Evolutionary conservation across 2,113 vertebrate species (phyloP).

Genomic region (Hippolais icterina): DNA sequence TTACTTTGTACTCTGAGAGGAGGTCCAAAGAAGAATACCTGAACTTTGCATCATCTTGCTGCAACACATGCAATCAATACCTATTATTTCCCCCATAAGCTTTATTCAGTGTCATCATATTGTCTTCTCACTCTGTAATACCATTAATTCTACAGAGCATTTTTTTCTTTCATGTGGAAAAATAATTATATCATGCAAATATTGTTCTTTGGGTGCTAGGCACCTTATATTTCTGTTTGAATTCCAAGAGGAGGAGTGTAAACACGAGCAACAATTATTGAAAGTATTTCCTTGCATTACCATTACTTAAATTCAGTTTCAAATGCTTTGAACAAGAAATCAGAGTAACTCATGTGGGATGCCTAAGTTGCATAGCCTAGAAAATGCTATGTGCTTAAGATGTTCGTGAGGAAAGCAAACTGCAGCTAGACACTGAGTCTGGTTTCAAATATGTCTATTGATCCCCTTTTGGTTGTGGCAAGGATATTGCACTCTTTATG

Average conservation of each 20-base stretch:
- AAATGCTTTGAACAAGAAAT: constrained; percentile 59
- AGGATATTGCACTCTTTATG: constrained; percentile 21
- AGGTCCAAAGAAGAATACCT: background rate
- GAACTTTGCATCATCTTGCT: background rate
- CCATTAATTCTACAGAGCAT: background rate
- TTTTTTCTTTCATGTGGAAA: background rate
- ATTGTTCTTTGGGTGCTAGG: constrained; percentile 43
- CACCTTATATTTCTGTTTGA: constrained; percentile 50
- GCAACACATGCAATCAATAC: background rate
- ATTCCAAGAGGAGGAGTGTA: background rate
- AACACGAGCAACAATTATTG: constrained; percentile 41
- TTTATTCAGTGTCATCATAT: background rate
- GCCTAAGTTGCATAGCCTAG: constrained; percentile 34
- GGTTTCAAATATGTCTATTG: constrained; percentile 38
- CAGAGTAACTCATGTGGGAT: background rate
- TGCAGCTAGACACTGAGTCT: constrained; percentile 13
- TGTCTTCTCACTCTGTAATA: background rate
- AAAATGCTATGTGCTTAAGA: background rate
- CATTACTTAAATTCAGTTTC: constrained; percentile 47
- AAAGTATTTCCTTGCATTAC: constrained; percentile 17
- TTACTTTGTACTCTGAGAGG: background rate
- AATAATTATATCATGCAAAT: constrained; percentile 57
- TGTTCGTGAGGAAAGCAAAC: constrained; percentile 58
- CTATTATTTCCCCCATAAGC: background rate
- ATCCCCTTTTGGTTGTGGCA: constrained; percentile 39